phyloP scores from a whole-genome alignment of 2,113 vertebrate genomes.

The Oryzias curvinotus region DNA sequence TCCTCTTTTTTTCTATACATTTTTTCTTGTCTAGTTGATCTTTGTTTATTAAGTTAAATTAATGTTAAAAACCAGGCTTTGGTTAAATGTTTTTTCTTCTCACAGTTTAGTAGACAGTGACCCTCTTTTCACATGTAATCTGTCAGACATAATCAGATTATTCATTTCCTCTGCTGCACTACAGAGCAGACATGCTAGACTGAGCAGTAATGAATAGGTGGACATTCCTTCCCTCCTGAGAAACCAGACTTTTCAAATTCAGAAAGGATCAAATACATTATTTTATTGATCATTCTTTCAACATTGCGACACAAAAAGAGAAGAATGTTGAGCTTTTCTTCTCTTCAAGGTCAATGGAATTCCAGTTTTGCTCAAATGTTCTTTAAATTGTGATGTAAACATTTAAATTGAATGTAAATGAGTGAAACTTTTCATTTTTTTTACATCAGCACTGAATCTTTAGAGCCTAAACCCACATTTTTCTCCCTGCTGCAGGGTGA shows the following conservation, averaged over 20 bases:
- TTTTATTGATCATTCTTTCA: not conserved
- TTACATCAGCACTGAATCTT: not conserved
- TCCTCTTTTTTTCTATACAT: no score
- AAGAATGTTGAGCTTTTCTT: no score
- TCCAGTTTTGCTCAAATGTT: no score
- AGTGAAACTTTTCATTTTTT: not conserved
- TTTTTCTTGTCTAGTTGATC: no score
- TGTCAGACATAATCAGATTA: slow-evolving; percentile 33
- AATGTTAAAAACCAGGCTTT: no score
- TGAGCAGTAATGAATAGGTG: slow-evolving; percentile 20
- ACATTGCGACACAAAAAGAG: no score
- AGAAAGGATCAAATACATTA: not conserved
- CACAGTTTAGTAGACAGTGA: no score
- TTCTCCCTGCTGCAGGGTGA: slow-evolving; percentile 79
- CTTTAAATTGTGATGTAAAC: no score
- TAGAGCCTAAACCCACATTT: not conserved
- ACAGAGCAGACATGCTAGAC: slow-evolving; percentile 15
- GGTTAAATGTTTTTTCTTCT: no score
- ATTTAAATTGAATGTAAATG: no score
- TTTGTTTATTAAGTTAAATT: no score
- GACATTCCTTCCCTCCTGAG: slow-evolving; percentile 5
- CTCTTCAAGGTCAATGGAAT: no score
- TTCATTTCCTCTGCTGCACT: slow-evolving; percentile 30
- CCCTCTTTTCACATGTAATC: slow-evolving; percentile 4
- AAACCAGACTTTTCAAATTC: not conserved